A percentile compares a stretch with the other conserved stretches of the same genome.
Conservation (phyloP, 2,113 vertebrate genomes). For the Nesospiza acunhae region DNA sequence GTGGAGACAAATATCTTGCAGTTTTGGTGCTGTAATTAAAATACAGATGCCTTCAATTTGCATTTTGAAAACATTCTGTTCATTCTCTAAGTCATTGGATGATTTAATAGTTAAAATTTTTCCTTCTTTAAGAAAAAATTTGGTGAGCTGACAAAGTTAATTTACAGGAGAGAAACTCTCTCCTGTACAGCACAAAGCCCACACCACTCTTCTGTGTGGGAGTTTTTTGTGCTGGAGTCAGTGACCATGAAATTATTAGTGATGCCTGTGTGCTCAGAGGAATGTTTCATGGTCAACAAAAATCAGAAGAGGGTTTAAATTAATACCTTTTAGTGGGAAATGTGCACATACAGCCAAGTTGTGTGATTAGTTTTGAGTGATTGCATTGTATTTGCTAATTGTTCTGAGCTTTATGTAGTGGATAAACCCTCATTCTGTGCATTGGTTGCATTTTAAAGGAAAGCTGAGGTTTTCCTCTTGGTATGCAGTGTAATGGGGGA, state of each 20-base stretch:
- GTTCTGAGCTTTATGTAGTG: not conserved
- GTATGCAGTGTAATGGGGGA: not conserved
- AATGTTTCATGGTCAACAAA: not conserved
- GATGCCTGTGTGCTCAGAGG: not conserved
- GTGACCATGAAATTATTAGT: accelerated
- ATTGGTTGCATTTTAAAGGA: not conserved
- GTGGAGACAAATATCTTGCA: slow-evolving; percentile 16
- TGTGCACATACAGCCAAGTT: not conserved
- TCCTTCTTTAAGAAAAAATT: not conserved
- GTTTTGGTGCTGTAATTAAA: slow-evolving; percentile 27
- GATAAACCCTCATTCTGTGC: not conserved
- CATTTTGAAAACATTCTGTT: slow-evolving; percentile 58
- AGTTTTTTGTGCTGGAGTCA: not conserved
- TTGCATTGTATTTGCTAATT: not conserved
- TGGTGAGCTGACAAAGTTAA: not conserved
- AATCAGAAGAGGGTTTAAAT: not conserved
- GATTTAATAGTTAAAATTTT: not conserved
- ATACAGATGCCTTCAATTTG: slow-evolving; percentile 30
- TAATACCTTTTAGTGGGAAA: not conserved
- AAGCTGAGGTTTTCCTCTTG: not conserved
- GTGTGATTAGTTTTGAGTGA: not conserved
- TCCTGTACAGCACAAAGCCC: not conserved
- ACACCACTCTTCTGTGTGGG: accelerated
- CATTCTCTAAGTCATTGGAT: not conserved
- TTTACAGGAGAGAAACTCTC: not conserved